Conservation (phyloP, 1,140 invertebrate genomes). For the Tetramorium simillimum region DNA sequence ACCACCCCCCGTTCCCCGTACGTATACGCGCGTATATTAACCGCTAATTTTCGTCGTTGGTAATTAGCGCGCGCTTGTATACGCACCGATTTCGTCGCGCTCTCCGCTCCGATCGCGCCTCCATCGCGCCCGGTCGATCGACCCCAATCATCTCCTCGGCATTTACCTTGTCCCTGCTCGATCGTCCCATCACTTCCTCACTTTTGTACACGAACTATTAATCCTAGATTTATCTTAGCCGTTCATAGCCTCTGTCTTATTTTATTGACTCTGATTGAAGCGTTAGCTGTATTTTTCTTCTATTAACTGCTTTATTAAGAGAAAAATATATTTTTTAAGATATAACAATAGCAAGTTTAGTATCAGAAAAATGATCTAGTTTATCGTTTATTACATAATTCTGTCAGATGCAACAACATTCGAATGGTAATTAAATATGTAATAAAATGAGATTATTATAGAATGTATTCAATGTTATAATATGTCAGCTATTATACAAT, state of each 20-base stretch:
- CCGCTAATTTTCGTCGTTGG: conserved; percentile 83
- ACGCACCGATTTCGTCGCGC: conserved; percentile 65
- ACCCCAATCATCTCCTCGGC: background rate
- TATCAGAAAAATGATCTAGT: background rate
- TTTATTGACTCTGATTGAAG: background rate
- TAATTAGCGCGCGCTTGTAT: conserved; percentile 80
- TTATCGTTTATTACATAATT: background rate
- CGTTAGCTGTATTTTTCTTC: background rate
- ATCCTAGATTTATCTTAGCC: background rate
- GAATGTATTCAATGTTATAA: background rate
- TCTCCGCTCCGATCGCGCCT: conserved; percentile 5
- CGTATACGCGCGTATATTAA: conserved; percentile 84
- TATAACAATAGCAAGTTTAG: background rate
- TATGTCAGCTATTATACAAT: background rate
- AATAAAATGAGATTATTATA: background rate
- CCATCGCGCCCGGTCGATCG: conserved; percentile 1
- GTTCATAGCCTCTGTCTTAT: background rate
- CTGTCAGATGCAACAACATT: too few relatives aligned
- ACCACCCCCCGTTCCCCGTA: conserved; percentile 85
- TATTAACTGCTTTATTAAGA: background rate
- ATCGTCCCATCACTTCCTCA: background rate
- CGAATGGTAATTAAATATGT: background rate
- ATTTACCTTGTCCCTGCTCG: background rate
- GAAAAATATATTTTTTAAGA: background rate
- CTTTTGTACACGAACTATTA: too few relatives aligned